Percentiles rank a stretch among this genome's conserved stretches.
Conservation (phyloP, 2,888 invertebrate species). For the Lathronympha strigana region DNA sequence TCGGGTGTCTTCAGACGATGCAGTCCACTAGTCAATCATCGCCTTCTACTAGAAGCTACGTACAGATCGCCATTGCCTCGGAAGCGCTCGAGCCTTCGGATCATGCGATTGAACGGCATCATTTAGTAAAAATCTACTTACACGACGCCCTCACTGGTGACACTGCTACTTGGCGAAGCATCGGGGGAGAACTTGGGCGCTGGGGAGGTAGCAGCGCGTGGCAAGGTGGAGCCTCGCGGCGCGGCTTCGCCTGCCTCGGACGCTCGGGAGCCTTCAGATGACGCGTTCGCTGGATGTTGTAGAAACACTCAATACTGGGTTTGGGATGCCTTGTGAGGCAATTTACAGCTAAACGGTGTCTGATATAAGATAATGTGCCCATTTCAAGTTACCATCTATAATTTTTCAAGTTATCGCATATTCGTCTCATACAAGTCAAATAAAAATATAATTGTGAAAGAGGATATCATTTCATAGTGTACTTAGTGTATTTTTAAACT, state of each 20-base stretch:
- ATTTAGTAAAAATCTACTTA: conserved; percentile 50
- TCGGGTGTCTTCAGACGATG: too few species aligned
- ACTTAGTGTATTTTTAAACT: too few species aligned
- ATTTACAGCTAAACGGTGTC: not conserved
- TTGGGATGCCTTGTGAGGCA: not conserved
- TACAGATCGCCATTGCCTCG: too few species aligned
- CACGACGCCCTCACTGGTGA: conserved; percentile 91
- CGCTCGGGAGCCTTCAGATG: conserved; percentile 79
- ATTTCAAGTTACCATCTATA: not conserved
- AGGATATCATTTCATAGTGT: too few species aligned
- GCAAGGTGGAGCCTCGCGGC: conserved; percentile 72
- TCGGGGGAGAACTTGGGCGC: conserved; percentile 90
- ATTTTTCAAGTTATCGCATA: not conserved
- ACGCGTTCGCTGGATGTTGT: conserved; percentile 82
- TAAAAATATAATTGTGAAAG: too few species aligned
- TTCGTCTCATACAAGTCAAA: not conserved
- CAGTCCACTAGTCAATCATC: too few species aligned
- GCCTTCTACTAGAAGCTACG: too few species aligned
- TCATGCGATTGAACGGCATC: too few species aligned
- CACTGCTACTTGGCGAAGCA: conserved; percentile 93
- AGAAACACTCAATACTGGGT: conserved; percentile 72
- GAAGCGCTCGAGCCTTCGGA: too few species aligned
- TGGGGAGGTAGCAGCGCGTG: conserved; percentile 73
- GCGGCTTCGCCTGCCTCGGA: conserved; percentile 81
- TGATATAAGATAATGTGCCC: too few species aligned